phyloP scores from a whole-genome alignment of 1,140 invertebrate genomes.

The Lordiphosa mommai region DNA sequence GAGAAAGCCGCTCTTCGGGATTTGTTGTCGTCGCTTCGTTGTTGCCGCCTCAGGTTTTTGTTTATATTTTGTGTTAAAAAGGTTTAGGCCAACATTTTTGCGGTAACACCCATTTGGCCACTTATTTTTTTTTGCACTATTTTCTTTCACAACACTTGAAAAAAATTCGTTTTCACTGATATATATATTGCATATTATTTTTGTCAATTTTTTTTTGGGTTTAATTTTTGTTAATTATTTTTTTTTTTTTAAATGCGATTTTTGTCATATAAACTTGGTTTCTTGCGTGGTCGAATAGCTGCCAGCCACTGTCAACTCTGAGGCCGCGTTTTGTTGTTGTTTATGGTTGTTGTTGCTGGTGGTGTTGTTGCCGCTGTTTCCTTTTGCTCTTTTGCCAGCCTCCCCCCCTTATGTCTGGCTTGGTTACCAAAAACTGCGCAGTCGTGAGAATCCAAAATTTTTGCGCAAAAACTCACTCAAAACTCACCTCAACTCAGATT shows the following conservation, averaged over 20 bases:
- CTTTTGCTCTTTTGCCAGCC: conserved; percentile 40
- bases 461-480: conserved; percentile 18
- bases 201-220: conserved; percentile 25
- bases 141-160: not conserved
- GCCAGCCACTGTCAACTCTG: too few relatives aligned
- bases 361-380: conserved; percentile 13
- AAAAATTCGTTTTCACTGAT: conserved; percentile 14
- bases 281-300: too few relatives aligned
- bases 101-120: too few relatives aligned
- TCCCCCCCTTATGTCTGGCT: not conserved
- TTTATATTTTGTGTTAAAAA: too few relatives aligned
- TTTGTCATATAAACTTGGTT: too few relatives aligned
- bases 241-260: too few relatives aligned
- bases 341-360: conserved; percentile 11
- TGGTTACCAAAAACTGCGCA: conserved; percentile 21
- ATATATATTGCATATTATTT: not conserved
- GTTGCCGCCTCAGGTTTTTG: not conserved
- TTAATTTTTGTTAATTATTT: too few relatives aligned
- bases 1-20: conserved; percentile 16
- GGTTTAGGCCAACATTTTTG: too few relatives aligned
- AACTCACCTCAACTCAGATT: conserved; percentile 50
- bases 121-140: too few relatives aligned
- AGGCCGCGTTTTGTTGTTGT: not conserved
- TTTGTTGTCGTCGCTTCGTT: conserved; percentile 1
- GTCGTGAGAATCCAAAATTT: conserved; percentile 20